A percentile compares a stretch with the other conserved stretches of the same genome.
Conservation (phyloP, 2,113 vertebrate species). For the Macquaria australasica region DNA sequence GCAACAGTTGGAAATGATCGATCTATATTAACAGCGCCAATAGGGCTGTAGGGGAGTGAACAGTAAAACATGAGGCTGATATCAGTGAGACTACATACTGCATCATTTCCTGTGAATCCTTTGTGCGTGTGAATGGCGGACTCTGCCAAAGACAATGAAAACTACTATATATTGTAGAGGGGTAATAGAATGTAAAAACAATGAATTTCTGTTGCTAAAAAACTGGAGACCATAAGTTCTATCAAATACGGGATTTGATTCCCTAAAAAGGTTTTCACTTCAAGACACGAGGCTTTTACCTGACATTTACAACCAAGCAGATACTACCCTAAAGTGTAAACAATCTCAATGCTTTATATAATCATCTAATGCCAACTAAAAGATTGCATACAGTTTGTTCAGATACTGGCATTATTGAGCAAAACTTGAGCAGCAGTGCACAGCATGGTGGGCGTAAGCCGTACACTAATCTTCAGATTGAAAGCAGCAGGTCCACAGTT, state of each 20-base stretch:
- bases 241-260: not conserved
- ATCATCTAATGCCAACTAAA: constrained; percentile 6
- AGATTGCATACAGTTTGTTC: constrained; percentile 8
- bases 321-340: not conserved
- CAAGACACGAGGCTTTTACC: not conserved
- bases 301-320: not conserved
- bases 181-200: not conserved
- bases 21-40: not conserved
- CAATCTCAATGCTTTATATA: not conserved
- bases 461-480: constrained; percentile 68
- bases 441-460: constrained; percentile 60
- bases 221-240: not conserved
- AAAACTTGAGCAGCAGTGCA: constrained; percentile 22
- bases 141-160: not conserved
- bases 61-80: not conserved
- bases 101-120: not conserved
- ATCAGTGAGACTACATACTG: not conserved
- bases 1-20: not conserved
- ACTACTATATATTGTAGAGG: not conserved
- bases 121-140: not conserved
- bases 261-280: not conserved
- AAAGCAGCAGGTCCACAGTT: constrained; percentile 66
- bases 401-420: constrained; percentile 33
- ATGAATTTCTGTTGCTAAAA: not conserved
- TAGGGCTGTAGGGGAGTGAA: not conserved